Evolutionary conservation across 2,113 vertebrate species (phyloP).

Genomic region (Campylomormyrus tamandua): DNA sequence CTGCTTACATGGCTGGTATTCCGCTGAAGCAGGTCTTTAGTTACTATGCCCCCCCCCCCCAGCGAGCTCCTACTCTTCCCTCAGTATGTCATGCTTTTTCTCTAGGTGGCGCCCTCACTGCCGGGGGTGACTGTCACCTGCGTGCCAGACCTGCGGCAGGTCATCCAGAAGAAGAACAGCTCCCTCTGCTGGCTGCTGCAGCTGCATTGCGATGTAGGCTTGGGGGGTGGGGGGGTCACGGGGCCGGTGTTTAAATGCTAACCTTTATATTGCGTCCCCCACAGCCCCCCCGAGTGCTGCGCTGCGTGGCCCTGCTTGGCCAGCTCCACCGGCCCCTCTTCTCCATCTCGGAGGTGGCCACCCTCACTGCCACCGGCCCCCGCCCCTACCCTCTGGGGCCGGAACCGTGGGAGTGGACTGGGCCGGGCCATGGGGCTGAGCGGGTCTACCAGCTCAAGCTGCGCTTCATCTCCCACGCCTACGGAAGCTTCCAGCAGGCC

Average conservation of each 20-base stretch:
- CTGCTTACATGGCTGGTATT: not conserved
- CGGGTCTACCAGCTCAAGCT: slow-evolving; percentile 21
- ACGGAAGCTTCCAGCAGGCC: slow-evolving; percentile 27
- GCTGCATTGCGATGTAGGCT: slow-evolving; percentile 24
- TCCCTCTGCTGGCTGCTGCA: slow-evolving; percentile 19
- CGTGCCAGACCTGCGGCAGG: slow-evolving; percentile 11
- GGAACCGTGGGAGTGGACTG: slow-evolving; percentile 21
- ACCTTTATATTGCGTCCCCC: not conserved
- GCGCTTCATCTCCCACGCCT: slow-evolving; percentile 17
- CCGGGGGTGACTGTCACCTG: slow-evolving; percentile 22
- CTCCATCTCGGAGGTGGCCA: slow-evolving; percentile 20
- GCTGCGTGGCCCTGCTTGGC: slow-evolving; percentile 18
- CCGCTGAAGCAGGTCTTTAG: not conserved
- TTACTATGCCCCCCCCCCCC: not conserved
- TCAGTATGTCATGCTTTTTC: not conserved
- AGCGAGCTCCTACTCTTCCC: not conserved
- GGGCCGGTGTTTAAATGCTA: not conserved
- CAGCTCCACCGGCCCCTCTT: slow-evolving; percentile 21
- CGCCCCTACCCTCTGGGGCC: not conserved
- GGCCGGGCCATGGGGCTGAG: not conserved
- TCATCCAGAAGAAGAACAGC: not conserved
- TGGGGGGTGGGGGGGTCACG: not conserved
- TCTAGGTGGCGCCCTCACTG: not conserved
- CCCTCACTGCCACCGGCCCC: slow-evolving; percentile 1
- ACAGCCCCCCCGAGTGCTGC: slow-evolving; percentile 8